phyloP scores from a whole-genome alignment of 2,888 invertebrate species.

The Acrocyrtus sp. region DNA sequence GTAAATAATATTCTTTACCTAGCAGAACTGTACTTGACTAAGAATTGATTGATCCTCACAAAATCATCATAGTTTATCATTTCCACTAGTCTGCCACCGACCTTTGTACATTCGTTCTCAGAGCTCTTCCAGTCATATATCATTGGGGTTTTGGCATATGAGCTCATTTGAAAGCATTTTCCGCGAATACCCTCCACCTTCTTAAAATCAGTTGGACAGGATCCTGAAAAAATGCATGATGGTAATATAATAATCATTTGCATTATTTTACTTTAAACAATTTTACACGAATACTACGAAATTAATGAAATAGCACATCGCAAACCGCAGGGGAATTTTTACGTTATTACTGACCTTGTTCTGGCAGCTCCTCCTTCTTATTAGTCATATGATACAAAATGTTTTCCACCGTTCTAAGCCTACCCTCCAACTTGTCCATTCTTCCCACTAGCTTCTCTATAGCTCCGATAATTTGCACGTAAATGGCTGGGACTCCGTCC shows the following conservation, averaged over 20 bases:
- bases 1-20: no score
- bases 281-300: neutral
- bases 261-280: neutral
- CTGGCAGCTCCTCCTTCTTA: slow-evolving; percentile 47
- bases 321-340: neutral
- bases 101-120: slow-evolving; percentile 58
- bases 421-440: slow-evolving; percentile 58
- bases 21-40: slow-evolving; percentile 47
- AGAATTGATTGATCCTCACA: slow-evolving; percentile 54
- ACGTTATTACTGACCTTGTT: slow-evolving; percentile 50
- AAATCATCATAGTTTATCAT: slow-evolving; percentile 60
- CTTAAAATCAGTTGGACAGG: slow-evolving; percentile 57
- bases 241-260: slow-evolving; percentile 4
- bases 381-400: slow-evolving; percentile 57
- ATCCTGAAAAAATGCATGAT: slow-evolving; percentile 36
- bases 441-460: slow-evolving; percentile 60
- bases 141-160: slow-evolving; percentile 29
- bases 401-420: slow-evolving; percentile 59
- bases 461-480: slow-evolving; percentile 58
- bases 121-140: slow-evolving; percentile 61
- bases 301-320: neutral
- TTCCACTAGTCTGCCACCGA: slow-evolving; percentile 57
- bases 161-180: slow-evolving; percentile 61
- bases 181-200: slow-evolving; percentile 60
- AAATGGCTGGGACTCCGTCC: slow-evolving; percentile 36